Evolutionary conservation across 2,797 vertebrate species (phyloP), one percentile per base, ranked within the genome.

Genomic region (Darevskia nairensis): DNA sequence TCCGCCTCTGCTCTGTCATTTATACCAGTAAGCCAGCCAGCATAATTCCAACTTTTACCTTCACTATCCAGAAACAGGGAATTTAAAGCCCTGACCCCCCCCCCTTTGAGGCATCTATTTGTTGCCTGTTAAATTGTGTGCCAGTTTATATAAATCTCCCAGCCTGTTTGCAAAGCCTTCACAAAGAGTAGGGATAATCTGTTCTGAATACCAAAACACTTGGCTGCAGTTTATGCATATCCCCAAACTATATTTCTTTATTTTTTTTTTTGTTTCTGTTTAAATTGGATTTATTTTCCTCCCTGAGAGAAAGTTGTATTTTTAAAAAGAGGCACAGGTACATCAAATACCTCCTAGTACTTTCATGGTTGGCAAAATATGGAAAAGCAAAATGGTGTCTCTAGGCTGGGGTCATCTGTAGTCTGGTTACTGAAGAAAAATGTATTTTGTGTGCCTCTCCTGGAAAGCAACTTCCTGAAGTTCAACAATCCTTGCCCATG

Each of bases 161-260:
- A 88, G 75, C 21, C n/a, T 86, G 11, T 46, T 91, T 84, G 80
- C 86, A 91, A 89, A 86, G 88, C 76, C 66, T 87, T 87, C 35
- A 35, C 35, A 72, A 55, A 84, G 50, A 41, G 39, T 90, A 85
- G 89, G n/a, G 46, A 64, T 75, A 74, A 87, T 69, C 32, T 84
- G 44, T 88, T 76, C 84, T 82, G 89, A 92, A 93, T 85, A 91
- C 85, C 71, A 46, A 88, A 3, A 41, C 0, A 0, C 25, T 66
- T 46, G 46, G 80, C 75, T 87, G 39, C 15, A 68, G 27, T 80
- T 84, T 87, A 19, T 59, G 32, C 82, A 32, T 80, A 68, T 82
- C 72, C 61, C 55, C 86, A 35, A 80, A 87, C 17, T 3, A 41
- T 61, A 84, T 29, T 55, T 55, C 13, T 55, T 55, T 50, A 15